Conservation (phyloP, 2,113 vertebrate genomes). For the Cricetomys ansorgei region DNA sequence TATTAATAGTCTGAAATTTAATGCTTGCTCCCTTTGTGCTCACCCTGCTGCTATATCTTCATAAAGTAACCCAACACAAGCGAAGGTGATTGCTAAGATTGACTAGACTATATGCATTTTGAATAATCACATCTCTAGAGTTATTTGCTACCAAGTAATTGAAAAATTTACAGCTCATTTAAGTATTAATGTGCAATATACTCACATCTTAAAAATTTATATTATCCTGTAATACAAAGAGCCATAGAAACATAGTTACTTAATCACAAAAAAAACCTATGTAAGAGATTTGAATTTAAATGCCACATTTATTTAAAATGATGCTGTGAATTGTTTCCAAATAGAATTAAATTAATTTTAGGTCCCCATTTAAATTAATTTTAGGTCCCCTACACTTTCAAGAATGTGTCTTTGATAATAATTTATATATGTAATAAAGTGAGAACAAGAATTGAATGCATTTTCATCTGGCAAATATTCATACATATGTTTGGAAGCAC, state of each 20-base stretch:
- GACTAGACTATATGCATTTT: not conserved
- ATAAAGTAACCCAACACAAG: conserved; percentile 37
- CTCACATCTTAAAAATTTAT: conserved; percentile 58
- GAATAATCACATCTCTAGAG: conserved; percentile 43
- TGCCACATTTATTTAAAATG: conserved; percentile 52
- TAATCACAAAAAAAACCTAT: not conserved
- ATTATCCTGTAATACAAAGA: conserved; percentile 7
- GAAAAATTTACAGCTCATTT: conserved; percentile 42
- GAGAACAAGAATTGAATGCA: not conserved
- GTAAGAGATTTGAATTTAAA: conserved; percentile 68
- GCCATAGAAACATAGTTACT: conserved; percentile 1
- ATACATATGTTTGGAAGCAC: not conserved
- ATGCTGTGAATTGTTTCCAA: conserved; percentile 4
- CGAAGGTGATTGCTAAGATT: conserved; percentile 44
- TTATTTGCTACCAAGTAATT: conserved; percentile 38
- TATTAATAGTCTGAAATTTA: conserved; percentile 62
- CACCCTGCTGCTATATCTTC: not conserved
- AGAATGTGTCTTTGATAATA: not conserved
- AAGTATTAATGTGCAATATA: conserved; percentile 43
- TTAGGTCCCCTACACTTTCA: not conserved
- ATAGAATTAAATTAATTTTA: conserved; percentile 26
- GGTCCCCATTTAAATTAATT: not conserved
- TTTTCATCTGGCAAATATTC: not conserved
- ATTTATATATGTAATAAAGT: conserved; percentile 33
- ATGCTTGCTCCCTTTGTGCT: conserved; percentile 36